Evolutionary conservation across 2,113 vertebrate species (phyloP).

Genomic region (Nipponia nippon): DNA sequence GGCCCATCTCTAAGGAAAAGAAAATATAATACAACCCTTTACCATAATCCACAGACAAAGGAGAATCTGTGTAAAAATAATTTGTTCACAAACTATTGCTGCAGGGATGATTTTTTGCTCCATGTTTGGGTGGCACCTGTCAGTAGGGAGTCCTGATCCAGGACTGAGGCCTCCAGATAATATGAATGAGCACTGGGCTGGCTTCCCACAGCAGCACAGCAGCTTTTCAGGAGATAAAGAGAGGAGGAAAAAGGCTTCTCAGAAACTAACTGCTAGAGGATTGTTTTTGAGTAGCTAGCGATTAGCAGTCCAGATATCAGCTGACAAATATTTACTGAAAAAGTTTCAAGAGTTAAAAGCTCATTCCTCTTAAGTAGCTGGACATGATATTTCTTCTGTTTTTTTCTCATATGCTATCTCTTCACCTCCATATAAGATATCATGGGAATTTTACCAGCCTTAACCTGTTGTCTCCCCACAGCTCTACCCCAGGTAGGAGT

Average conservation of each 20-base stretch:
- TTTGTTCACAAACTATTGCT: background rate
- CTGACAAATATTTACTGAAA: constrained; percentile 7
- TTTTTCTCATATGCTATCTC: background rate
- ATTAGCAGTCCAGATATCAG: background rate
- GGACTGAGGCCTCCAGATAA: background rate
- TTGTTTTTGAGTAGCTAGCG: background rate
- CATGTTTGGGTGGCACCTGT: background rate
- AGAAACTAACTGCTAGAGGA: background rate
- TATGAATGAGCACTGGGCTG: background rate
- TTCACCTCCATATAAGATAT: background rate
- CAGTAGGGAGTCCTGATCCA: background rate
- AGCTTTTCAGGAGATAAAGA: background rate
- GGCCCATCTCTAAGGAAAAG: background rate
- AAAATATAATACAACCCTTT: background rate
- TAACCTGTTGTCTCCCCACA: constrained; percentile 47
- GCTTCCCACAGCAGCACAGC: background rate
- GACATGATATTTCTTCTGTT: background rate
- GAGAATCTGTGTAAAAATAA: background rate
- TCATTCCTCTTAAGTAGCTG: background rate
- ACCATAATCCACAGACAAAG: background rate
- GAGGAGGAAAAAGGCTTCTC: background rate
- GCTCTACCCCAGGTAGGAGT: constrained; percentile 25
- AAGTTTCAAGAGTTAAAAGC: constrained; percentile 30
- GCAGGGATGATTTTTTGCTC: background rate
- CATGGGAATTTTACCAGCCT: constrained; percentile 37